Evolutionary conservation across 2,113 vertebrate species (phyloP).

Genomic region (Rhynchomys soricoides): DNA sequence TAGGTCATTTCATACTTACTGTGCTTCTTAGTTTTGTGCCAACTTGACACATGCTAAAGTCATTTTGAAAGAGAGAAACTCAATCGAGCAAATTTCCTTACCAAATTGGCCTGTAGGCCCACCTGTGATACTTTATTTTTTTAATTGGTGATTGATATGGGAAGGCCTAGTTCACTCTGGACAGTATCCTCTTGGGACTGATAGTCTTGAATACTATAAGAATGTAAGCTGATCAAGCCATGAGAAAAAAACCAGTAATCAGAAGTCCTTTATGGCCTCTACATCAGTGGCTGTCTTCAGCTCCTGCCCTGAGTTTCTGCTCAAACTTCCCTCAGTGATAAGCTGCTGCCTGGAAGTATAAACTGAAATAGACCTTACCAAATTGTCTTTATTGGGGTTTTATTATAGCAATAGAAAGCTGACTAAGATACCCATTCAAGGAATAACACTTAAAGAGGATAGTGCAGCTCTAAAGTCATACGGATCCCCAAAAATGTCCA

Average conservation of each 20-base stretch:
- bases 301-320: neutral
- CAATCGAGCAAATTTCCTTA: neutral
- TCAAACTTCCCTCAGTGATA: too few species aligned
- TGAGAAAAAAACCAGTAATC: neutral
- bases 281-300: neutral
- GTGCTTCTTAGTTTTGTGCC: neutral
- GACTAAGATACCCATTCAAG: neutral
- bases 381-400: neutral
- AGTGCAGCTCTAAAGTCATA: neutral
- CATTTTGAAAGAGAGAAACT: neutral
- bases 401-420: neutral
- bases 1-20: neutral
- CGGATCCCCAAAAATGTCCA: rapidly evolving
- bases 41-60: neutral
- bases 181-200: neutral
- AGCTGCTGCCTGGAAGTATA: neutral
- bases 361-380: neutral
- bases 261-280: neutral
- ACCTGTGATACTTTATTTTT: neutral
- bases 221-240: neutral
- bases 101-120: neutral
- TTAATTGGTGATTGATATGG: neutral
- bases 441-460: neutral
- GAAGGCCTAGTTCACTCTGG: neutral
- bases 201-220: neutral